These are phyloP conservation scores for Philopotamus ludificatus DNA, from an alignment of 1,140 invertebrate species.

Conservation along the genomic window DNA sequence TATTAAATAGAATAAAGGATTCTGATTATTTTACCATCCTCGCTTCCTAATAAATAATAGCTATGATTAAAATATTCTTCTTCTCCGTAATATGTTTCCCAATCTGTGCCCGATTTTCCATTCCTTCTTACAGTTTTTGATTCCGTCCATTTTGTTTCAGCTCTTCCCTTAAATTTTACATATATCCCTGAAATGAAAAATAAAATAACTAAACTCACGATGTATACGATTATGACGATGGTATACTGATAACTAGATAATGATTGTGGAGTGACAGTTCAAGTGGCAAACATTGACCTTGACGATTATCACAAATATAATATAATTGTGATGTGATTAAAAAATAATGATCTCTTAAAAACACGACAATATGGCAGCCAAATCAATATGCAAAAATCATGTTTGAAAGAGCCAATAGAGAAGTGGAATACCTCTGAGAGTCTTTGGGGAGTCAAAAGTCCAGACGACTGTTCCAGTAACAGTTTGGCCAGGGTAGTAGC, in stretches of 20 bases:
- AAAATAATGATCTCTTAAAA: too few relatives aligned
- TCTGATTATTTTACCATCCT: constrained; percentile 51
- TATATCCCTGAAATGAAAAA: constrained; percentile 59
- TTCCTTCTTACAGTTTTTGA: too few relatives aligned
- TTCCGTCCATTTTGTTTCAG: constrained; percentile 71
- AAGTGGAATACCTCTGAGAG: constrained; percentile 66
- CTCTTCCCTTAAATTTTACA: constrained; percentile 69
- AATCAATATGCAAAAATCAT: too few relatives aligned
- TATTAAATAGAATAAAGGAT: not conserved
- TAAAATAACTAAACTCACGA: too few relatives aligned
- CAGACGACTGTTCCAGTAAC: constrained; percentile 65
- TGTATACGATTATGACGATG: too few relatives aligned
- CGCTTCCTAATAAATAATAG: constrained; percentile 63
- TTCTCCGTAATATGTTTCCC: constrained; percentile 58
- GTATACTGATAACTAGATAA: too few relatives aligned
- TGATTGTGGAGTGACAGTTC: too few relatives aligned
- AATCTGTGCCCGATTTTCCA: constrained; percentile 53
- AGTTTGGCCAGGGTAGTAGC: constrained; percentile 68
- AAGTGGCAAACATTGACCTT: too few relatives aligned
- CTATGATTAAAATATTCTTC: constrained; percentile 69
- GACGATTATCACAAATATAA: too few relatives aligned
- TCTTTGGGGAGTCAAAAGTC: constrained; percentile 64
- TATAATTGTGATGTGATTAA: too few relatives aligned
- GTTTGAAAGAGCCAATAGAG: too few relatives aligned
- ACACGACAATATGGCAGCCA: too few relatives aligned